Evolutionary conservation across 2,888 invertebrate species (phyloP).

Genomic region (Argyra leucocephala): DNA sequence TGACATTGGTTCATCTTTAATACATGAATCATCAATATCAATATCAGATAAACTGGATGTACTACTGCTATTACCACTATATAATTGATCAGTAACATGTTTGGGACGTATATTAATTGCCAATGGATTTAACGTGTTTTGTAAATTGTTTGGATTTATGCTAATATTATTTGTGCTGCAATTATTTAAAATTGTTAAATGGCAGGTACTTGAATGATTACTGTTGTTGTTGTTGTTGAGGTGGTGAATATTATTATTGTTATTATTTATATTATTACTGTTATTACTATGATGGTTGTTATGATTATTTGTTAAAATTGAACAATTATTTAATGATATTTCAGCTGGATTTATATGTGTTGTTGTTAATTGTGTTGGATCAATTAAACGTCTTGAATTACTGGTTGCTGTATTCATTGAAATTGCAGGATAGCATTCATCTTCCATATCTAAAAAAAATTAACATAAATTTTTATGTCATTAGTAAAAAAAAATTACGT

Average conservation of each 20-base stretch:
- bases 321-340: slow-evolving; percentile 28
- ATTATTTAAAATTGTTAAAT: slow-evolving; percentile 15
- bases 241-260: slow-evolving; percentile 16
- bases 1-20: slow-evolving; percentile 72
- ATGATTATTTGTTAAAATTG: slow-evolving; percentile 25
- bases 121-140: slow-evolving; percentile 25
- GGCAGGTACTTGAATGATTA: slow-evolving; percentile 21
- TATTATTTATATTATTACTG: slow-evolving; percentile 23
- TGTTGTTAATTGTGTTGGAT: slow-evolving; percentile 25
- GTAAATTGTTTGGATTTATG: slow-evolving; percentile 22
- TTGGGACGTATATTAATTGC: slow-evolving; percentile 24
- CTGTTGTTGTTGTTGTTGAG: slow-evolving; percentile 23
- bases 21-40: slow-evolving; percentile 43
- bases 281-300: slow-evolving; percentile 13
- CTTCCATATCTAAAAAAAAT: slow-evolving; percentile 66
- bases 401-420: slow-evolving; percentile 56
- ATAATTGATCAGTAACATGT: slow-evolving; percentile 16
- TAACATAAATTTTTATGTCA: background rate
- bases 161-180: slow-evolving; percentile 7
- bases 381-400: slow-evolving; percentile 30
- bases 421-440: slow-evolving; percentile 77
- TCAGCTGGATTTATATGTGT: slow-evolving; percentile 30
- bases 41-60: slow-evolving; percentile 32
- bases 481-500: background rate
- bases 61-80: slow-evolving; percentile 9